These are phyloP conservation scores for Dinothrombium tinctorium DNA, from an alignment of 1,140 invertebrate species.

Conservation along the genomic window DNA sequence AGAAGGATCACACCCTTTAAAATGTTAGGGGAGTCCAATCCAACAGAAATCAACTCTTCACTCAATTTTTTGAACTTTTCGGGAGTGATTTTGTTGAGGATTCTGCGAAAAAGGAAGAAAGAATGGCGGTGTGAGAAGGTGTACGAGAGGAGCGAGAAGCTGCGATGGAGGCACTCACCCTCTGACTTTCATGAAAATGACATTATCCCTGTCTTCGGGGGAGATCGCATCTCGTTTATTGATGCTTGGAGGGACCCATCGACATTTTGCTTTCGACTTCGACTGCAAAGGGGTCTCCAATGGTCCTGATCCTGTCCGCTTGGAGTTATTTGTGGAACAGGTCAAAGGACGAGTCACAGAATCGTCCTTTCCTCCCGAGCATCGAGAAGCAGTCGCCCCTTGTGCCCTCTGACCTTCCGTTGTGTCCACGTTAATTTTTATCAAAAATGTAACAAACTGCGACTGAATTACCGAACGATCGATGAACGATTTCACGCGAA, in stretches of 20 bases:
- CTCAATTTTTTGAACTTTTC: slow-evolving; percentile 98
- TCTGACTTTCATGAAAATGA: slow-evolving; percentile 69
- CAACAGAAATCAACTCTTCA: slow-evolving; percentile 79
- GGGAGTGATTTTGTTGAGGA: slow-evolving; percentile 96
- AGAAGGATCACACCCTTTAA: slow-evolving; percentile 83
- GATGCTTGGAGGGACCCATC: slow-evolving; percentile 72
- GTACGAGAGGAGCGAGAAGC: neutral
- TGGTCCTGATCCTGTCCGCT: no score
- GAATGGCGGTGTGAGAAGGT: neutral
- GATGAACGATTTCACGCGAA: no score
- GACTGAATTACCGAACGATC: no score
- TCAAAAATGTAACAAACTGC: no score
- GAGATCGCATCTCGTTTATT: slow-evolving; percentile 69
- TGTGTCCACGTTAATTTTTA: slow-evolving; percentile 22
- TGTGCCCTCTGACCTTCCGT: slow-evolving; percentile 85
- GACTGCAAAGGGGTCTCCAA: no score
- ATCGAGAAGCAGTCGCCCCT: slow-evolving; percentile 84
- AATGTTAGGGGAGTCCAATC: slow-evolving; percentile 74
- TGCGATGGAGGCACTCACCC: slow-evolving; percentile 15
- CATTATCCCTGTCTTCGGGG: slow-evolving; percentile 76
- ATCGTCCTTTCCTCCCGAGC: slow-evolving; percentile 80
- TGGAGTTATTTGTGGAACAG: no score
- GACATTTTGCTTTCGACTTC: no score
- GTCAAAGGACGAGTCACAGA: slow-evolving; percentile 31
- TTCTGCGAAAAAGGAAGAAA: slow-evolving; percentile 36